Base-by-base conservation (phyloP, 2,888 invertebrate species). In the Meganola albula region DNA sequence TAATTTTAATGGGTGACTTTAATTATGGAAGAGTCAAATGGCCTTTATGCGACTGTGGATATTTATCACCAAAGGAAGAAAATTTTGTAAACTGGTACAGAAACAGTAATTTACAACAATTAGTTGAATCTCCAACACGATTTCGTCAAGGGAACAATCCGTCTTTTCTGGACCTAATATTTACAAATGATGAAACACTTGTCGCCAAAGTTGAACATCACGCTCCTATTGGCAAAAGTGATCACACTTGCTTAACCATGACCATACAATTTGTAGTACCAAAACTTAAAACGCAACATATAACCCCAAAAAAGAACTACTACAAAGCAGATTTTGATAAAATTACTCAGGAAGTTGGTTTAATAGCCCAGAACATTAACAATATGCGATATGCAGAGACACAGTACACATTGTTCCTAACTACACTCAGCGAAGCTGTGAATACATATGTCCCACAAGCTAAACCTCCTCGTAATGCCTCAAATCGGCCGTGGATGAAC, bases 151-250 rank as follows among this genome's bases (percentile, higher is more conserved):
- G 24, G 4, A 25, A 31, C 12, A 12, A 25, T 6, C 31, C 31
- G 20, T 31, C 24, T 4, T 20, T 25, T 5, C 12, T 25, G 2
- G 31, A 31, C 9, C n/a, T 31, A 7, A 20, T 31, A 10, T 12
- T 31, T 2, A 31, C 31, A 24, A 31, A 31, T 25, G 31, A 31
- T 20, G 31, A 31, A 2, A 10, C 25, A 2, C 24, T 31, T 11
- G 24, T 31, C 2, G 24, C 31, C n/a, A 4, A 24, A 11, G 16
- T 31, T 8, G 25, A 25, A 8, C 9, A 31, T 2, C 16, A 14
- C 10, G 25, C 31, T 5, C 31, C 31, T 3, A 13, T 32, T 13
- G 31, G 31, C 7, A 32, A 26, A 9, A 31, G 31, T 22, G 26
- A 25, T 10, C 25, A 25, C n/a, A 14, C 7, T 25, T 25, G 25